Base-by-base conservation (phyloP, 2,797 vertebrate genomes). In the Semotilus atromaculatus region DNA sequence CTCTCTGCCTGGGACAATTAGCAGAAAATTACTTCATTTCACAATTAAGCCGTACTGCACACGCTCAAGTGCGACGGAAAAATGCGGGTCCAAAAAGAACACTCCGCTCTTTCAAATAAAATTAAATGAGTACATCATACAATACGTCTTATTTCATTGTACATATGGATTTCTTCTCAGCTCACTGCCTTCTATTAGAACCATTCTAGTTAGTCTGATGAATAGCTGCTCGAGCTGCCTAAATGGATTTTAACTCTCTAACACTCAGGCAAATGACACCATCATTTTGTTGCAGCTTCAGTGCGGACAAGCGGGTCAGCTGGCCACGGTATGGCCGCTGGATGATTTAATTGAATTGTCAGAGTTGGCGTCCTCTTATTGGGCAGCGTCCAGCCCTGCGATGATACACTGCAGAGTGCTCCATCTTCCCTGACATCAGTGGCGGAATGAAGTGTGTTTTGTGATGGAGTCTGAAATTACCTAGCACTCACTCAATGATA, bases 301-400 rank as follows among this genome's bases (percentile, higher is more conserved):
- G 91, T 90, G 88, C 73, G 92, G 90, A 86, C 90, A 87, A 87
- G 90, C 86, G 89, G 93, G 93, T 93, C 91, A 87, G 87, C 86
- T 88, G 91, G 89, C 88, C 91, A 89, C 77, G 85, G 84, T 79
- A 88, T 83, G 89, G 89, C 91, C 89, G 90, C 86, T 89, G 88
- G 92, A 87, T 87, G 38, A 66, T 88, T 90, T 94, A 94, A 95
- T 93, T 94, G 92, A 93, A 95, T 94, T 94, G 92, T 94, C 92
- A 93, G 80, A 77, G 75, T 79, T 84, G 86, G 91, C 81, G 67
- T 87, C 85, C 86, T 74, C 86, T 90, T 89, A 88, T 75, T 94
- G 92, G 92, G 92, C 86, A 86, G 84, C 86, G 86, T 93, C 91
- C 90, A 91, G 86, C 87, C 43, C 88, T 89, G 87, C 89, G 90